Evolutionary conservation across 2,888 invertebrate genomes (phyloP), one percentile per base, ranked within the genome.

Genomic region (Alloscopus bannaensis): DNA sequence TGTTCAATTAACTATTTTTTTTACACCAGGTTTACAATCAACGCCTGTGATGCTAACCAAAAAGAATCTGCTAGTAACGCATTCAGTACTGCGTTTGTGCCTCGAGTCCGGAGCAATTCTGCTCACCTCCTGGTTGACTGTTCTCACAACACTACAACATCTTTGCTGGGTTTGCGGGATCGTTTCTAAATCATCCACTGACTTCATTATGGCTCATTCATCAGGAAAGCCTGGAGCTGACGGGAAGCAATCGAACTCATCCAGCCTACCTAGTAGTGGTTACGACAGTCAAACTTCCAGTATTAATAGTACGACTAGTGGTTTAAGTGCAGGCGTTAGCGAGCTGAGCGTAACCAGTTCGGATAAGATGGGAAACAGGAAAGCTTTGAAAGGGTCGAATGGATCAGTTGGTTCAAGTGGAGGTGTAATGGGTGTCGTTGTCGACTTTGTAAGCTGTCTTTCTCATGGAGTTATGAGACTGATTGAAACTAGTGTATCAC

Each of bases 1-100:
- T 45, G 13, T 45, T 18, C 26, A n/a, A 28, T 2, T 29, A 22
- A 68, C 24, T 8, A 62, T 31, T 62, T 20, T 40, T 64, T 42
- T 29, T 47, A 62, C n/a, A 62, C 3, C 36, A 82, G 81, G 76
- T 52, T 64, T 84, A 13, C 84, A 84, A 55, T 83, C 84, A 16
- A 83, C 85, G n/a, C 93, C 94, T 50, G 98, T 99, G 70, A 97
- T 98, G 97, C 90, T 99, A 87, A 99, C 98, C 2, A 95, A 97
- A 0, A 98, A 99, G 87, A 99, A 99, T 91, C 91, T 99, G 73
- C 97, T 98, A 87, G 97, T 98, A 31, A 98, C 99, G 94, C 91
- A 96, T 82, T 95, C 98, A 0, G 90, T 99, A 62, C 90, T 99
- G 59, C 92, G 93, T 86, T 90, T 98, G 66, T 97, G 98, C 0